Base-by-base conservation (phyloP, 2,888 invertebrate species). In the Heteromyza rotundicornis region DNA sequence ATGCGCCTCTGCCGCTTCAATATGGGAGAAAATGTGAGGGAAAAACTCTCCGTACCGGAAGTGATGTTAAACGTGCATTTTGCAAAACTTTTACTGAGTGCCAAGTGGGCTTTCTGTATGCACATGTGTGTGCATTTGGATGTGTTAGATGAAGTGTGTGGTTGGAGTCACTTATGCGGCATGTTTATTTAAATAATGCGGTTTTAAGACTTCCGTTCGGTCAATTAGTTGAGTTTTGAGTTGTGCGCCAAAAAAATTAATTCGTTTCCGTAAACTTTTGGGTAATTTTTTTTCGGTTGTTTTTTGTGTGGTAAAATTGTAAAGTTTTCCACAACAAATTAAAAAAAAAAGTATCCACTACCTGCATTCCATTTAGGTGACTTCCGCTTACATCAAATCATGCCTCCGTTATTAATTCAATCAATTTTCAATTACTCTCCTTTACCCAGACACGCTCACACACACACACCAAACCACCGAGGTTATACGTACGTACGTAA, bases 181-280 rank as follows among this genome's bases (percentile, higher is more conserved):
- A 69, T 68, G 68, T 68, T 76, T 76, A 74, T 74, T 76, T 73
- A 74, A 74, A 74, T 74, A 70, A 76, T 76, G 70, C 67, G 74
- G 73, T 68, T 70, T 71, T 68, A 72, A 76, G 73, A 72, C 75
- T 74, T 74, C 74, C 74, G 75, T 66, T 72, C 65, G 67, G 75
- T 75, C 74, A 74, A 74, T 74, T 74, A 76, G 74, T 75, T 73
- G 76, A 40, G 10, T 10, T 40, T 40, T n/a, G 40, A 10, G 10
- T 10, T 7, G 40, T n/a, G n/a, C n/a, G n/a, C n/a, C n/a, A n/a
- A n/a, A n/a, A n/a, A n/a, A n/a, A n/a, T n/a, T n/a, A n/a, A n/a
- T n/a, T n/a, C n/a, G n/a, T n/a, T n/a, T n/a, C n/a, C n/a, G n/a
- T n/a, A n/a, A n/a, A n/a, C n/a, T n/a, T n/a, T n/a, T n/a, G n/a